Evolutionary conservation across 2,113 vertebrate genomes (phyloP).

Genomic region (Vidua macroura): DNA sequence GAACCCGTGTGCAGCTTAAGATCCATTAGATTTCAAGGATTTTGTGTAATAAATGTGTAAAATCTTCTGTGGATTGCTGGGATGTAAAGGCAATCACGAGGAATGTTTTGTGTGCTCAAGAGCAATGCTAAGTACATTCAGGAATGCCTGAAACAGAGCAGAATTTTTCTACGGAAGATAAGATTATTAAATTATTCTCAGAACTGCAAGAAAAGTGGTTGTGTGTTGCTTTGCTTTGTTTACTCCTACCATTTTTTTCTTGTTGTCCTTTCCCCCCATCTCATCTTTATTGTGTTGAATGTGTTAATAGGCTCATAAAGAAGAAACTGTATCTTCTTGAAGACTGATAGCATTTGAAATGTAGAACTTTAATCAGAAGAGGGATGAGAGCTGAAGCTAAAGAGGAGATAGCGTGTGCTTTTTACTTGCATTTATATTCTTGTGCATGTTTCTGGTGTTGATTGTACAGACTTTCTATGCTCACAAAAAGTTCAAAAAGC

Average conservation of each 20-base stretch:
- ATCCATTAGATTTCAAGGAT: not conserved
- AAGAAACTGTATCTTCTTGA: not conserved
- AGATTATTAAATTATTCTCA: not conserved
- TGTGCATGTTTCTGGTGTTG: not conserved
- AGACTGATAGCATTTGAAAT: conserved; percentile 14
- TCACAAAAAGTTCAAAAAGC: not conserved
- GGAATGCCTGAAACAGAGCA: not conserved
- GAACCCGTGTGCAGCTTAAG: not conserved
- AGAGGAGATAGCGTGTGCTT: not conserved
- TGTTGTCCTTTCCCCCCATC: not conserved
- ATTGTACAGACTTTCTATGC: not conserved
- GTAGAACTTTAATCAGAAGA: not conserved
- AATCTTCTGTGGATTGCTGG: not conserved
- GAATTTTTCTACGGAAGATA: not conserved
- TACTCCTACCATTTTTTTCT: not conserved
- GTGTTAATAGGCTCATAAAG: not conserved
- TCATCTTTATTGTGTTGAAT: not conserved
- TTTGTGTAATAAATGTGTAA: not conserved
- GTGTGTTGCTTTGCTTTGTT: not conserved
- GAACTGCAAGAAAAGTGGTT: not conserved
- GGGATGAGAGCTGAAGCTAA: not conserved
- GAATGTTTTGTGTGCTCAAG: not conserved
- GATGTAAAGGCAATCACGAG: not conserved
- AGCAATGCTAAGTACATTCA: not conserved
- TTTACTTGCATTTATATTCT: not conserved